Evolutionary conservation across 2,888 invertebrate genomes (phyloP).

Genomic region (Sinhomidia bicolor): DNA sequence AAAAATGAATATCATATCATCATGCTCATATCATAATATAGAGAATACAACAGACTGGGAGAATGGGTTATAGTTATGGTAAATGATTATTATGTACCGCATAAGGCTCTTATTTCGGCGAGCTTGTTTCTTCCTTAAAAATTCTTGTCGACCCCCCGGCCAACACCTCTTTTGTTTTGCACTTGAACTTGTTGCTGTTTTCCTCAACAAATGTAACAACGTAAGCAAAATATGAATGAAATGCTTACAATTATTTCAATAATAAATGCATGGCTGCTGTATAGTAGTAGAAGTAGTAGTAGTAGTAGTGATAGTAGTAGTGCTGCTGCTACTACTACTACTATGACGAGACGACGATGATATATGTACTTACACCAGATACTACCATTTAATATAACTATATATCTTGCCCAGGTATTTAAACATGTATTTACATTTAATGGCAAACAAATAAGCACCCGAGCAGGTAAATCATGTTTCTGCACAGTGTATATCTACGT

Average conservation of each 20-base stretch:
- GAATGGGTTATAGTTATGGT: constrained; percentile 23
- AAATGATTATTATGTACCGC: constrained; percentile 20
- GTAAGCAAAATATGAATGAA: constrained; percentile 48
- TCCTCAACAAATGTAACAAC: background rate
- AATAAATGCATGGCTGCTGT: background rate
- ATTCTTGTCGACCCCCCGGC: constrained; percentile 77
- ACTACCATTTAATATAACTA: background rate
- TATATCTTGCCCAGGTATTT: background rate
- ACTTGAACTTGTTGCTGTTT: constrained; percentile 72
- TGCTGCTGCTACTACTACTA: background rate
- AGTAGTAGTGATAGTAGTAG: no score
- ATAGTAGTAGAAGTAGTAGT: no score
- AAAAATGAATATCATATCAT: no score
- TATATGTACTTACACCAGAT: no score
- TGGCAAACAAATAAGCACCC: constrained; percentile 40
- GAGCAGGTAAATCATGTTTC: constrained; percentile 68
- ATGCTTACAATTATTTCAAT: constrained; percentile 1
- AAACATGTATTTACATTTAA: background rate
- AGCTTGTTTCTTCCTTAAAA: constrained; percentile 75
- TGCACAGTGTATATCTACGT: constrained; percentile 43
- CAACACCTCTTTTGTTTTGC: constrained; percentile 74
- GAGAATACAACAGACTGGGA: no score
- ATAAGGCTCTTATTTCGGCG: constrained; percentile 28
- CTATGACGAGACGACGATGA: no score
- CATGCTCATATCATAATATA: no score